Conservation (phyloP, 1,140 invertebrate genomes). For the Diabrotica undecimpunctata region DNA sequence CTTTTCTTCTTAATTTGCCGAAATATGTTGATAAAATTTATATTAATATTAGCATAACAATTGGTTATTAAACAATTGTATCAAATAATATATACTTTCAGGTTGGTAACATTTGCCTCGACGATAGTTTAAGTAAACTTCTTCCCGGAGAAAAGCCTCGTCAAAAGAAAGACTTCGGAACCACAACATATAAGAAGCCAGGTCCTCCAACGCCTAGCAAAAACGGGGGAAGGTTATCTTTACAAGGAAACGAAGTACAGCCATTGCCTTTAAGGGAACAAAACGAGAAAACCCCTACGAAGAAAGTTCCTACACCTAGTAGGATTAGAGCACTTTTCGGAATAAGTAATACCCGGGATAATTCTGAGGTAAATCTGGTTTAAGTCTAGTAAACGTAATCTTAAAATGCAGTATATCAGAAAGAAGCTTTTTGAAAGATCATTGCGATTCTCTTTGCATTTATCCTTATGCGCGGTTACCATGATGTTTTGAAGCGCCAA, state of each 20-base stretch:
- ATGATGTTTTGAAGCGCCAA: background rate
- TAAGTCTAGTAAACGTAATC: slow-evolving; percentile 10
- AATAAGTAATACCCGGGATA: slow-evolving; percentile 24
- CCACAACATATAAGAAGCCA: slow-evolving; percentile 74
- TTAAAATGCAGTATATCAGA: slow-evolving; percentile 5
- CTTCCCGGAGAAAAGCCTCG: slow-evolving; percentile 53
- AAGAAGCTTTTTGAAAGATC: background rate
- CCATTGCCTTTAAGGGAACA: slow-evolving; percentile 39
- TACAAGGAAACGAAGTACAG: slow-evolving; percentile 50
- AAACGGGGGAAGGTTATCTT: slow-evolving; percentile 68
- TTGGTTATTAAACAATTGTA: too few relatives aligned
- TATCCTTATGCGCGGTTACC: background rate
- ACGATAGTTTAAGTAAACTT: slow-evolving; percentile 59
- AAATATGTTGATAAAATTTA: too few relatives aligned
- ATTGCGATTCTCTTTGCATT: slow-evolving; percentile 1
- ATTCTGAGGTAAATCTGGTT: slow-evolving; percentile 29
- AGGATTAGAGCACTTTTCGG: slow-evolving; percentile 37
- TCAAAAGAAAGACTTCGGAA: slow-evolving; percentile 55
- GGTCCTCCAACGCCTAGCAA: slow-evolving; percentile 81
- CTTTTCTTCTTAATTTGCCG: too few relatives aligned
- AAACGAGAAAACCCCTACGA: slow-evolving; percentile 34
- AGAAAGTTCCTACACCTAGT: slow-evolving; percentile 39
- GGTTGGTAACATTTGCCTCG: slow-evolving; percentile 55
- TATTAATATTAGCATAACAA: too few relatives aligned
- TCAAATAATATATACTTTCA: slow-evolving; percentile 28